These are phyloP conservation scores for Elephantulus edwardii DNA, from an alignment of 2,113 vertebrate species.

Conservation along the genomic window DNA sequence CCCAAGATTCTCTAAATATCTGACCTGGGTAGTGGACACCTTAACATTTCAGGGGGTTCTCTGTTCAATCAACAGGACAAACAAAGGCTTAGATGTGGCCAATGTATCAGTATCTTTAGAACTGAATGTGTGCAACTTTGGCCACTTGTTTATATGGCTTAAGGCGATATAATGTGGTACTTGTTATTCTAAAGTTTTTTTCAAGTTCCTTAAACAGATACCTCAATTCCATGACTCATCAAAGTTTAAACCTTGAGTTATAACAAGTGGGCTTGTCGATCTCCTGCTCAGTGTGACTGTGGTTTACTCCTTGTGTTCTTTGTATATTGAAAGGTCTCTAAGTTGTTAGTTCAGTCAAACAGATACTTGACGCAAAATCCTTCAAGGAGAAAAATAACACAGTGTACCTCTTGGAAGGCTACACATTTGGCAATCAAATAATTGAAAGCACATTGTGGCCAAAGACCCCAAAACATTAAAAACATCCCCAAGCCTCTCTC, in stretches of 20 bases:
- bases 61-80: neutral
- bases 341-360: neutral
- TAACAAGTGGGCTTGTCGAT: neutral
- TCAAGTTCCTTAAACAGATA: neutral
- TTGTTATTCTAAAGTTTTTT: neutral
- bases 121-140: rapidly evolving
- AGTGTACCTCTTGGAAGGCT: neutral
- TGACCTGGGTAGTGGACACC: neutral
- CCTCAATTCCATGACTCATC: neutral
- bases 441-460: slow-evolving; percentile 50
- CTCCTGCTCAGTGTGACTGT: neutral
- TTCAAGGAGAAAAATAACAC: neutral
- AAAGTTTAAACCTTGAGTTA: neutral
- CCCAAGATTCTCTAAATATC: neutral
- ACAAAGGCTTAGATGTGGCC: neutral
- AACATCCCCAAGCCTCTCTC: slow-evolving; percentile 42
- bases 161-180: neutral
- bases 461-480: slow-evolving; percentile 58
- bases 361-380: slow-evolving; percentile 10
- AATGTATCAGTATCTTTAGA: rapidly evolving
- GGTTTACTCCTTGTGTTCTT: neutral
- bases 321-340: neutral
- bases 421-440: slow-evolving; percentile 39
- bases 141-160: neutral
- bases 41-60: neutral